A percentile compares a stretch with the other conserved stretches of the same genome.
These are phyloP conservation scores for Daktulosphaira vitifoliae DNA, from an alignment of 1,140 invertebrate species.

Conservation along the genomic window DNA sequence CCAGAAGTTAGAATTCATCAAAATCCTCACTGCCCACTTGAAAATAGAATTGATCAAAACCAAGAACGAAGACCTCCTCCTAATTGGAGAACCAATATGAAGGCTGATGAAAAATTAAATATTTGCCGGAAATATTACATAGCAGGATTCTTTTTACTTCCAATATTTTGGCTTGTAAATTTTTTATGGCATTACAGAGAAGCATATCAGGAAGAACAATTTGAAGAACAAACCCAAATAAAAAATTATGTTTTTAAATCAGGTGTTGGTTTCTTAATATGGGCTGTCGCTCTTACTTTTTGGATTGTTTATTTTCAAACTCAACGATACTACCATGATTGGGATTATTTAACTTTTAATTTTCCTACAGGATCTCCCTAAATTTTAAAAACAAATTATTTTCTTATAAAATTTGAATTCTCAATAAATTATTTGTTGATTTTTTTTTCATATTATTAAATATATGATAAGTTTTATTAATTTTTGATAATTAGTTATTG, in stretches of 20 bases:
- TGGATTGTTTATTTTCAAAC: slow-evolving; percentile 27
- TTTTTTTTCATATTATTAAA: too few species aligned
- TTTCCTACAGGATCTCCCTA: slow-evolving; percentile 26
- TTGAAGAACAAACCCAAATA: slow-evolving; percentile 20
- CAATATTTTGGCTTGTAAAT: slow-evolving; percentile 25
- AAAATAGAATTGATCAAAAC: neutral
- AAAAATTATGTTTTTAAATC: slow-evolving; percentile 12
- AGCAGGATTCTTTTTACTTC: slow-evolving; percentile 18
- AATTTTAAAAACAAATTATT: too few species aligned
- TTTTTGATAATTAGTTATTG: too few species aligned
- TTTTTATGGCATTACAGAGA: slow-evolving; percentile 24
- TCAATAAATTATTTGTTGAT: too few species aligned
- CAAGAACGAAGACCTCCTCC: slow-evolving; percentile 1
- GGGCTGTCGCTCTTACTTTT: neutral
- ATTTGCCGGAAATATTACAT: slow-evolving; percentile 24
- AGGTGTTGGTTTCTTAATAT: slow-evolving; percentile 8
- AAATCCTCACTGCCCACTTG: neutral
- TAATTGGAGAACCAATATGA: slow-evolving; percentile 27
- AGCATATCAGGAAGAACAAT: slow-evolving; percentile 10
- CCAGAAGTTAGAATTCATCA: slow-evolving; percentile 19
- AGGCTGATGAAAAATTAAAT: neutral
- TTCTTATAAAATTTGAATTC: too few species aligned
- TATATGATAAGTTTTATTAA: too few species aligned
- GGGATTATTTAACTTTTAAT: slow-evolving; percentile 23
- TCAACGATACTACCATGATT: slow-evolving; percentile 9